Base-by-base conservation (phyloP, 2,113 vertebrate genomes). In the Jaculus jaculus region DNA sequence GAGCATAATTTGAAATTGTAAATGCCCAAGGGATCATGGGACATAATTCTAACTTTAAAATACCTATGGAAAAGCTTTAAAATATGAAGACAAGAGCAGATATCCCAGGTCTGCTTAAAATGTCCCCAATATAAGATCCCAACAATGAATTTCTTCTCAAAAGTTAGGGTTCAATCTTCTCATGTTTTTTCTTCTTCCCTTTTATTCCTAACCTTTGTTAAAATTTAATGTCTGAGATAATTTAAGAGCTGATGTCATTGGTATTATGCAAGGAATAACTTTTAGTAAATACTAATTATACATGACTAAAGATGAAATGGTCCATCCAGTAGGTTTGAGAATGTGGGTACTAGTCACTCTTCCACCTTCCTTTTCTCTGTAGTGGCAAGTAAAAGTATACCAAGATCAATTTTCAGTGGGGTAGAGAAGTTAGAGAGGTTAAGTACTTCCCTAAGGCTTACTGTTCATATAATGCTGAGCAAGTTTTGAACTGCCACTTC, bases 291-390 rank as follows among this genome's bases (percentile, higher is more conserved):
- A 60, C 10, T 23, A 68, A 39, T 39, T 94, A 7, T 72, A 6
- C n/a, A 13, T 88, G 18, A 60, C 82, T 63, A 84, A 87, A 79
- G 58, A 26, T 66, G 89, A 92, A 95, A 69, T 63, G n/a, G 3
- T 39, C 26, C 51, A 68, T 39, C 30, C 18, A 34, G 66, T 71
- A 71, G 39, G 47, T 17, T 87, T 91, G 58, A 74, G 89, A 65
- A 80, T 75, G 13, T 11, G 83, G 15, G 16, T 69, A 26, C 12
- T 47, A 30, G 39, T 58, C 84, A 77, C 66, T 28, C 63, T 34
- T 78, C 17, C 10, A 74, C 83, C 16, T 90, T 47, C 18, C 37
- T 90, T 82, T 94, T 39, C 18, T 34, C 34, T 74, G 11, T 65
- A 39, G 6, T 58, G 47, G 8, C 32, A 86, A 84, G 77, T 26